These are phyloP conservation scores for Ammospiza caudacuta DNA, from an alignment of 2,113 vertebrate species.

Conservation along the genomic window DNA sequence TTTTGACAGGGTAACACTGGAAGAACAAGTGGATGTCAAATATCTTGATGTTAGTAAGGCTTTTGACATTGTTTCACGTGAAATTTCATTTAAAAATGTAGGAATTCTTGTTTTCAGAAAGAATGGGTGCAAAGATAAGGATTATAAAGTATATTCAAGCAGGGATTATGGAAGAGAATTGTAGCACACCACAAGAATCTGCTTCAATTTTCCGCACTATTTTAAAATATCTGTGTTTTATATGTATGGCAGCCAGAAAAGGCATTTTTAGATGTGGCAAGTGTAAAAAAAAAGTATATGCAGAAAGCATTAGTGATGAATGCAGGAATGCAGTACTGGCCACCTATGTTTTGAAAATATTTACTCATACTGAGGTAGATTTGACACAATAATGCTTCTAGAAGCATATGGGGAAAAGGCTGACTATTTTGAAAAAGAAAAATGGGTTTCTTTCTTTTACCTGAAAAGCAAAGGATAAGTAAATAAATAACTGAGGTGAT, in stretches of 20 bases:
- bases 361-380: background rate
- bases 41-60: background rate
- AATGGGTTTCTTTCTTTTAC: background rate
- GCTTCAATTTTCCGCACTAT: background rate
- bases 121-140: background rate
- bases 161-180: background rate
- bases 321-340: background rate
- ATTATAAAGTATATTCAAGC: background rate
- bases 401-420: background rate
- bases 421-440: background rate
- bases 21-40: background rate
- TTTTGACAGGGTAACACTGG: background rate
- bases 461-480: background rate
- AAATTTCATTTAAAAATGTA: background rate
- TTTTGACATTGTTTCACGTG: background rate
- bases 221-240: background rate
- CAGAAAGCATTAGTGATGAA: background rate
- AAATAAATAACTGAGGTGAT: background rate
- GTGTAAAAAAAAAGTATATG: background rate
- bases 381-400: background rate
- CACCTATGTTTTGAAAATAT: background rate
- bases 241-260: background rate
- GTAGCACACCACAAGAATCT: background rate
- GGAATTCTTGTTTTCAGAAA: background rate
- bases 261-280: background rate